These are phyloP conservation scores for Todus mexicanus DNA, from an alignment of 2,797 vertebrate genomes.

Conservation along the genomic window DNA sequence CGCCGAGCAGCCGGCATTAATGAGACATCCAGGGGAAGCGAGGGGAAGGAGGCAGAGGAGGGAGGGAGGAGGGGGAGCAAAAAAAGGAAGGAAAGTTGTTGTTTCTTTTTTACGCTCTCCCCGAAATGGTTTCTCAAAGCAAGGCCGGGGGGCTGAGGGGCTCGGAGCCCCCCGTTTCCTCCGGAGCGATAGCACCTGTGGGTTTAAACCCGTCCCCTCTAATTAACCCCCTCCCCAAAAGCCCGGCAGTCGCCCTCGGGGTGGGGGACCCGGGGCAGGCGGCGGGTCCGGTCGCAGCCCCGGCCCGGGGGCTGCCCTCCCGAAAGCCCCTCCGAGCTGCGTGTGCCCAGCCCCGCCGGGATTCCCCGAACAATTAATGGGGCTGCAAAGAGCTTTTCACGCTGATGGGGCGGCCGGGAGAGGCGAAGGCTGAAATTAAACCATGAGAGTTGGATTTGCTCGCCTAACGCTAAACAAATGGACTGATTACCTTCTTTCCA, in stretches of 20 bases:
- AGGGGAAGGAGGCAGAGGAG: not conserved
- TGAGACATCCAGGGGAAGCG: slow-evolving; percentile 42
- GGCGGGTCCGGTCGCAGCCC: not conserved
- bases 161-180: not conserved
- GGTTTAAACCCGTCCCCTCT: not conserved
- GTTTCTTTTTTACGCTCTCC: not conserved
- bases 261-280: not conserved
- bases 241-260: not conserved
- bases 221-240: not conserved
- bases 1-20: slow-evolving; percentile 66
- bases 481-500: slow-evolving; percentile 82
- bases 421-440: slow-evolving; percentile 61
- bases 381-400: slow-evolving; percentile 64
- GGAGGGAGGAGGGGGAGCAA: not conserved
- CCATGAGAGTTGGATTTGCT: slow-evolving; percentile 75
- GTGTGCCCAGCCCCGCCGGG: not conserved
- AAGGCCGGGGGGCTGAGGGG: too few species aligned
- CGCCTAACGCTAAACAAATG: slow-evolving; percentile 77
- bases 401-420: not conserved
- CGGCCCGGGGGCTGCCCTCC: not conserved
- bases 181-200: not conserved
- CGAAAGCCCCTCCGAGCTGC: not conserved
- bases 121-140: not conserved
- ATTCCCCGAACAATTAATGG: slow-evolving; percentile 51
- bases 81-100: not conserved